Conservation (phyloP, 2,888 invertebrate species). For the Nephrotoma flavescens region DNA sequence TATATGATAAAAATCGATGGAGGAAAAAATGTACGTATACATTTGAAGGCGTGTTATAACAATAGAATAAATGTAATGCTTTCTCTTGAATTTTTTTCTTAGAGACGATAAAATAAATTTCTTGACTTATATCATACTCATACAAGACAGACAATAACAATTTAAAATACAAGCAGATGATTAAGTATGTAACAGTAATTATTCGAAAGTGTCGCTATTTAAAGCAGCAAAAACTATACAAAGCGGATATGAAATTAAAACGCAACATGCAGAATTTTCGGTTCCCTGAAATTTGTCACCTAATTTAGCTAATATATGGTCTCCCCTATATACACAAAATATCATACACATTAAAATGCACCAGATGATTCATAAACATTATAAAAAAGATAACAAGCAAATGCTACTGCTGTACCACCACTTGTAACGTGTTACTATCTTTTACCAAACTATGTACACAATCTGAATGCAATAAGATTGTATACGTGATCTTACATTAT, state of each 20-base stretch:
- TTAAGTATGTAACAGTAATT: background rate
- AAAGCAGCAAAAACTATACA: background rate
- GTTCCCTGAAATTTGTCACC: background rate
- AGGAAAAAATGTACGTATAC: background rate
- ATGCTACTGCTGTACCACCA: background rate
- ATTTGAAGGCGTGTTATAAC: background rate
- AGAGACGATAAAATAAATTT: background rate
- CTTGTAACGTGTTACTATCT: background rate
- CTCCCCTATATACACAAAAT: background rate
- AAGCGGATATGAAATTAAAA: background rate
- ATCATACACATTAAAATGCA: background rate
- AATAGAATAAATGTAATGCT: background rate
- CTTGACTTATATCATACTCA: background rate
- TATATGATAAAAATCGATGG: background rate
- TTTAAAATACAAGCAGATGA: background rate
- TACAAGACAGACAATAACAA: background rate
- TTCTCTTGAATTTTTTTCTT: background rate
- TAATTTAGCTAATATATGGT: background rate
- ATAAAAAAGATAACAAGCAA: background rate
- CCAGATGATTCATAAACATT: background rate
- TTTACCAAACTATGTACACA: background rate
- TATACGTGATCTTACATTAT: background rate
- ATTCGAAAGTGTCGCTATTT: background rate
- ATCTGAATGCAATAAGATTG: background rate
- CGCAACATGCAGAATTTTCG: background rate